Evolutionary conservation across 2,888 invertebrate species (phyloP).

Genomic region (Stratiomys singularior): DNA sequence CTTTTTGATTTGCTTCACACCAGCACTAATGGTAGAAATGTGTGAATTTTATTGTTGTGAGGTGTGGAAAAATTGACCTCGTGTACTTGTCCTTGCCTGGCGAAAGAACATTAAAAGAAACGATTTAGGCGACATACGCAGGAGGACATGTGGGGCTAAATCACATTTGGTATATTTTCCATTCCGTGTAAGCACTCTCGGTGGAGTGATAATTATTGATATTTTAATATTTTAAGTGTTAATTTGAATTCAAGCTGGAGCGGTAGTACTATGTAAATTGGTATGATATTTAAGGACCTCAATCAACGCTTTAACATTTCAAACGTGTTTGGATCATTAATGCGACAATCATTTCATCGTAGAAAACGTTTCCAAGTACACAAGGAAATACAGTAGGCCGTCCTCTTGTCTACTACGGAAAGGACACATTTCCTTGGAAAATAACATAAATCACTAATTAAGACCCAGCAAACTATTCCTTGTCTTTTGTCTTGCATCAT

Average conservation of each 20-base stretch:
- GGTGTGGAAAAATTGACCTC: constrained; percentile 21
- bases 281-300: no score
- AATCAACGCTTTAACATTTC: no score
- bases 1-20: background rate
- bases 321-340: background rate
- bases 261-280: background rate
- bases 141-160: constrained; percentile 2
- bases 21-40: constrained; percentile 18
- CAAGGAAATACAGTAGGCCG: background rate
- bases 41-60: constrained; percentile 28
- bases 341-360: background rate
- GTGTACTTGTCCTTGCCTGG: constrained; percentile 18
- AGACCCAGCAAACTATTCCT: constrained; percentile 26
- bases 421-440: background rate
- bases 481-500: background rate
- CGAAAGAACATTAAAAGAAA: constrained; percentile 24
- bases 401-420: background rate
- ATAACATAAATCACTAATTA: constrained; percentile 41
- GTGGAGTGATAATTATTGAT: constrained; percentile 26
- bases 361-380: background rate
- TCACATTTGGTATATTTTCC: constrained; percentile 1
- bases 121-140: background rate
- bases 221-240: constrained; percentile 34
- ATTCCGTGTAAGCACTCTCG: constrained; percentile 5
- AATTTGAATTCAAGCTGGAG: constrained; percentile 1